Base-by-base conservation (phyloP, 2,888 invertebrate genomes). In the Microctonus hyperodae region DNA sequence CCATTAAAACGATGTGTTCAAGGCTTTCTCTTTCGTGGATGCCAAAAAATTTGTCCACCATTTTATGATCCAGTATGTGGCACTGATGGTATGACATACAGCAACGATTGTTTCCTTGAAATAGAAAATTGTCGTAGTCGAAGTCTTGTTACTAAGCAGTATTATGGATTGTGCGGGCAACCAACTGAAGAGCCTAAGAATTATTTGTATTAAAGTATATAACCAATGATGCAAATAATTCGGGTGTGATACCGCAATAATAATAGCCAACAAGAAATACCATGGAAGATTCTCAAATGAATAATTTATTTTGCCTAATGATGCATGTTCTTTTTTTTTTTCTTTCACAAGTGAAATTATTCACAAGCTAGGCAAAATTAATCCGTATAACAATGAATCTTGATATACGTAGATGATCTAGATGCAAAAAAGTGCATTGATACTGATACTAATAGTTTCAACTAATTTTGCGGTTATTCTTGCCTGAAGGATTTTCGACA, bases 61-160 rank as follows among this genome's bases (percentile, higher is more conserved):
- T 92, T 93, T 76, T 95, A 91, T 85, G 94, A 96, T 79, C 95
- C 96, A 0, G 94, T 96, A 6, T 97, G 97, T 83, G 97, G 95
- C n/a, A 93, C 92, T 1, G 96, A 97, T 80, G 90, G 90, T 69
- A 94, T 92, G 87, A 96, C 96, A 0, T 97, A 97, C 88, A 93
- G 95, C 79, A 97, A 97, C 85, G 92, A 92, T 75, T 97, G 97
- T 84, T 94, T 96, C 88, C 86, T 97, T 76, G 92, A 94, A 81
- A 92, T 95, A 85, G 96, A 96, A 85, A 95, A 94, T 78, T 97
- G 95, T 82, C 89, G 94, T 78, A 92, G 94, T 74, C 89, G 93
- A 82, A 91, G 91, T 77, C 84, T 91, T 74, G 93, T 95, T 55
- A 88, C 89, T 73, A 88, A 93, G 82, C 91, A 91, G 79, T 90